These are phyloP conservation scores for Dendrocincla fuliginosa DNA, from an alignment of 2,797 vertebrate species.

Conservation along the genomic window DNA sequence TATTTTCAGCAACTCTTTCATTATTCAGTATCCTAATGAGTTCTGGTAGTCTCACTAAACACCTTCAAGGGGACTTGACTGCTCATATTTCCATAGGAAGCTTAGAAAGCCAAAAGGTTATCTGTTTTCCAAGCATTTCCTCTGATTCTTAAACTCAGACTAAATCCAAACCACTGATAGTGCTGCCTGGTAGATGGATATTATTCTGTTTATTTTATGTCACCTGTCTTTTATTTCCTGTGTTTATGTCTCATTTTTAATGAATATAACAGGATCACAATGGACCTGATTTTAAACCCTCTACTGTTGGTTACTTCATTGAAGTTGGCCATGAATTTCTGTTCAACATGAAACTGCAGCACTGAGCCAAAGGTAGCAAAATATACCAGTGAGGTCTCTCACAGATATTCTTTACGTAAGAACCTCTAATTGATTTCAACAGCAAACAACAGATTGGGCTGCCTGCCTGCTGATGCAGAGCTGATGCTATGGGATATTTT, in stretches of 20 bases:
- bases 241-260: not conserved
- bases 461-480: not conserved
- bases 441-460: not conserved
- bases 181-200: not conserved
- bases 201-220: not conserved
- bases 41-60: not conserved
- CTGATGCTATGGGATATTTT: not conserved
- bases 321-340: not conserved
- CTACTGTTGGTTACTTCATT: not conserved
- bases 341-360: not conserved
- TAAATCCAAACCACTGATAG: not conserved
- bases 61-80: not conserved
- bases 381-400: not conserved
- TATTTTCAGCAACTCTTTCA: constrained; percentile 3
- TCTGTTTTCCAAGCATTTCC: not conserved
- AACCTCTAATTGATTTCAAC: not conserved
- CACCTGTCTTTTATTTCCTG: not conserved
- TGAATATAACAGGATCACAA: not conserved
- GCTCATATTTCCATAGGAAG: not conserved
- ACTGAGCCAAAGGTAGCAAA: not conserved
- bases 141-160: not conserved
- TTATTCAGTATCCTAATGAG: constrained; percentile 41
- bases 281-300: not conserved
- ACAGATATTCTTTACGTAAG: not conserved
- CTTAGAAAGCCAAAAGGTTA: not conserved